These are phyloP conservation scores for Drosophila pseudoananassae DNA, from an alignment of 1,140 invertebrate genomes.

Conservation along the genomic window DNA sequence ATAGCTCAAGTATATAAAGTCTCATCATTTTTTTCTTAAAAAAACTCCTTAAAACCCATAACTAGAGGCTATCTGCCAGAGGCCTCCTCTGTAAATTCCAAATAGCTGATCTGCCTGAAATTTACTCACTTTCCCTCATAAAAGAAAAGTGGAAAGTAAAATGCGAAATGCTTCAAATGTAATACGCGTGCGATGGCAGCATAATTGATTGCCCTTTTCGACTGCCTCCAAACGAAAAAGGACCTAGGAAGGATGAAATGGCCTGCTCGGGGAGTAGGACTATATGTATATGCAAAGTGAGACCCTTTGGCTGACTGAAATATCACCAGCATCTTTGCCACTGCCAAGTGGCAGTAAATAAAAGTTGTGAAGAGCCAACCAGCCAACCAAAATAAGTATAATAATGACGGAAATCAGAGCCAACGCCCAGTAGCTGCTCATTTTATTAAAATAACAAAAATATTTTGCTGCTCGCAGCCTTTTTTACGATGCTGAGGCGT, in stretches of 20 bases:
- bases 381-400: conserved; percentile 18
- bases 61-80: too few species aligned
- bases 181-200: conserved; percentile 56
- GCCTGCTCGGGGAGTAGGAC: neutral
- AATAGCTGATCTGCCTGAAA: conserved; percentile 15
- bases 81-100: neutral
- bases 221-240: neutral
- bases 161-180: conserved; percentile 55
- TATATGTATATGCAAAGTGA: conserved; percentile 50
- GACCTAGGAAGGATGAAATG: neutral
- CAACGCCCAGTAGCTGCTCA: conserved; percentile 25
- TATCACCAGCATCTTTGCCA: conserved; percentile 29
- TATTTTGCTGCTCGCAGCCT: conserved; percentile 70
- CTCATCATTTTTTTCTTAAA: too few species aligned
- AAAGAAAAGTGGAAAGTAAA: conserved; percentile 50
- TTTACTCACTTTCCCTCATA: neutral
- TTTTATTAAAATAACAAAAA: conserved; percentile 79
- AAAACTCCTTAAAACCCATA: too few species aligned
- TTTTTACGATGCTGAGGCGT: conserved; percentile 42
- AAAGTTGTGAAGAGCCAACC: conserved; percentile 37
- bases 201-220: conserved; percentile 70
- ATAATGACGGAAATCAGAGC: conserved; percentile 73
- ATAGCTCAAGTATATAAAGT: too few species aligned
- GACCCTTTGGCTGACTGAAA: conserved; percentile 50
- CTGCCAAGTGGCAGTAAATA: conserved; percentile 56